Conservation (phyloP, 2,797 vertebrate genomes). For the Sebastes diaconus region DNA sequence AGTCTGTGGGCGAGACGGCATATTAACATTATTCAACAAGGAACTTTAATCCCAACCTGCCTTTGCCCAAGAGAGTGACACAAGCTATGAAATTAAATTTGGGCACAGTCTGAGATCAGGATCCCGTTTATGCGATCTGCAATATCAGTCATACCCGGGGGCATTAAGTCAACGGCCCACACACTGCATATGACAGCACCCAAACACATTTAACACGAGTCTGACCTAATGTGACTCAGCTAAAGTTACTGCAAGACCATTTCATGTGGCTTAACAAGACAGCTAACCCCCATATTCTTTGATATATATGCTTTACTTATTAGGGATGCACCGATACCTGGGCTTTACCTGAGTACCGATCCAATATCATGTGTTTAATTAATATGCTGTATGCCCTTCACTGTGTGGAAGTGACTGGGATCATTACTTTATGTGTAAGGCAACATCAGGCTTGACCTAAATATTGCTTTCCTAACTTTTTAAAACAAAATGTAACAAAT, state of each 20-base stretch:
- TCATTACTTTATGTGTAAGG: too few relatives aligned
- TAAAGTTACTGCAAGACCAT: neutral
- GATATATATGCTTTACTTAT: neutral
- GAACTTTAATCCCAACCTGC: constrained; percentile 1
- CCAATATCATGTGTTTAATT: too few relatives aligned
- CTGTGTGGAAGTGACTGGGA: too few relatives aligned
- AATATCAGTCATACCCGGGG: constrained; percentile 1
- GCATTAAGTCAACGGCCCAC: constrained; percentile 6
- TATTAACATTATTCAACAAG: neutral
- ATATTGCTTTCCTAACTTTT: too few relatives aligned
- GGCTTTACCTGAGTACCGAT: too few relatives aligned
- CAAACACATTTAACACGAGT: constrained; percentile 16
- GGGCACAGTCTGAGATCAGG: neutral
- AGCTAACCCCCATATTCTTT: neutral
- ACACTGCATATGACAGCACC: constrained; percentile 11
- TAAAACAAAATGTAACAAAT: too few relatives aligned
- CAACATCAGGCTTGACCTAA: too few relatives aligned
- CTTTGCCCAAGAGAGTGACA: neutral
- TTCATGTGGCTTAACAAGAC: neutral
- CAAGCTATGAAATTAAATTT: neutral
- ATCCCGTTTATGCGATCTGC: neutral
- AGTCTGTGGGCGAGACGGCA: constrained; percentile 80
- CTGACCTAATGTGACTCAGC: constrained; percentile 23
- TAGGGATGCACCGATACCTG: too few relatives aligned
- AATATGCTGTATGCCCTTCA: too few relatives aligned